Conservation (phyloP, 2,888 invertebrate genomes). For the Meta bourneti region DNA sequence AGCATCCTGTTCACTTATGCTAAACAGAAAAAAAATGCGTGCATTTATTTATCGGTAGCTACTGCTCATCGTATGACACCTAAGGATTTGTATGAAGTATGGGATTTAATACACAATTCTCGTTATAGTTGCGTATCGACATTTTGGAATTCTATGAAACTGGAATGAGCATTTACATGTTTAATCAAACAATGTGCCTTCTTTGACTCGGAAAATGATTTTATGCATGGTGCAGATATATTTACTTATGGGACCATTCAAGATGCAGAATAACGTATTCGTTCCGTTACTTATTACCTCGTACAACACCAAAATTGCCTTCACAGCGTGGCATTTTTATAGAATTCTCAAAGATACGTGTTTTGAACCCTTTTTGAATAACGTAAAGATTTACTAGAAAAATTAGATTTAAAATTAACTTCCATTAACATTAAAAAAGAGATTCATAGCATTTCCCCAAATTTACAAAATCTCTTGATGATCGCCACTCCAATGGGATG, state of each 20-base stretch:
- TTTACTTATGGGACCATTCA: not conserved
- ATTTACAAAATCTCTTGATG: too few relatives aligned
- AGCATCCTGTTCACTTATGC: slow-evolving; percentile 66
- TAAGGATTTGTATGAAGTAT: slow-evolving; percentile 67
- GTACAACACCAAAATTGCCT: too few relatives aligned
- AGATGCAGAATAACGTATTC: not conserved
- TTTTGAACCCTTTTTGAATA: too few relatives aligned
- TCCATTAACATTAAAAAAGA: too few relatives aligned
- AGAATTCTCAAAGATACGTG: too few relatives aligned
- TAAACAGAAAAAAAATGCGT: slow-evolving; percentile 71
- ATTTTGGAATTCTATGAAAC: slow-evolving; percentile 23
- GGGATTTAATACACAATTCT: slow-evolving; percentile 45
- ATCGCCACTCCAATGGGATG: too few relatives aligned
- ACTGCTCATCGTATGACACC: slow-evolving; percentile 72
- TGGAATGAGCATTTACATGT: not conserved
- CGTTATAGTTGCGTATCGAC: slow-evolving; percentile 19
- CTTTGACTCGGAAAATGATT: too few relatives aligned
- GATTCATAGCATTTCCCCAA: too few relatives aligned
- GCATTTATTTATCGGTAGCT: slow-evolving; percentile 58
- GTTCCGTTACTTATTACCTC: not conserved
- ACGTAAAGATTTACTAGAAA: too few relatives aligned
- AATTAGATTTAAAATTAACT: too few relatives aligned
- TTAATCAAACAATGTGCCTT: slow-evolving; percentile 3
- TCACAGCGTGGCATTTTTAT: too few relatives aligned
- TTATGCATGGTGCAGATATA: too few relatives aligned